A percentile compares a stretch with the other conserved stretches of the same genome.
phyloP scores from a whole-genome alignment of 2,888 invertebrate genomes.

The Epinotia ramella region DNA sequence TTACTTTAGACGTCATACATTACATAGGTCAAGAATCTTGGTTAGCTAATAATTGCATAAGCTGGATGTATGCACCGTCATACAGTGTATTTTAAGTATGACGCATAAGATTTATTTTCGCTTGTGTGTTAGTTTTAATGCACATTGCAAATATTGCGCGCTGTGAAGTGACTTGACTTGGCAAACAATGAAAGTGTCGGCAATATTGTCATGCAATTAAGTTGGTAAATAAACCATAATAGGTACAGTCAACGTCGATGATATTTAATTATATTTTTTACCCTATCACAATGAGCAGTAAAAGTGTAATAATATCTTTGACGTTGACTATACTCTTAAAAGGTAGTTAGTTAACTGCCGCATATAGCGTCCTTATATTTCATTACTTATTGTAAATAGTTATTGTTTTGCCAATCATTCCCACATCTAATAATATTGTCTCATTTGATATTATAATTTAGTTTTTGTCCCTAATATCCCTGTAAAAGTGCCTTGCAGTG shows the following conservation, averaged over 20 bases:
- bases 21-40: slow-evolving; percentile 13
- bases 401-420: no score
- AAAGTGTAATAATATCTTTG: no score
- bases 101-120: slow-evolving; percentile 2
- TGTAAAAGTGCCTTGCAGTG: no score
- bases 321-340: background rate
- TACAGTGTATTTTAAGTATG: background rate
- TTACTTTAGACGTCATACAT: slow-evolving; percentile 11
- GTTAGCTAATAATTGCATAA: background rate
- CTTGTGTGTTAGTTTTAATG: background rate
- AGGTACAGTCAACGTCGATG: no score
- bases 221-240: no score
- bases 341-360: background rate
- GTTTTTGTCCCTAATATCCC: no score
- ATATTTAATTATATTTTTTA: no score
- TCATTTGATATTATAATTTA: no score
- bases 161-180: background rate
- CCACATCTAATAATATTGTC: no score
- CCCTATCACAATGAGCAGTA: no score
- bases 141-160: slow-evolving; percentile 3
- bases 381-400: no score
- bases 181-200: background rate
- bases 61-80: background rate
- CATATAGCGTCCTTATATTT: no score
- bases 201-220: background rate